phyloP scores from a whole-genome alignment of 2,797 vertebrate genomes.

The Rhinogobio ventralis region DNA sequence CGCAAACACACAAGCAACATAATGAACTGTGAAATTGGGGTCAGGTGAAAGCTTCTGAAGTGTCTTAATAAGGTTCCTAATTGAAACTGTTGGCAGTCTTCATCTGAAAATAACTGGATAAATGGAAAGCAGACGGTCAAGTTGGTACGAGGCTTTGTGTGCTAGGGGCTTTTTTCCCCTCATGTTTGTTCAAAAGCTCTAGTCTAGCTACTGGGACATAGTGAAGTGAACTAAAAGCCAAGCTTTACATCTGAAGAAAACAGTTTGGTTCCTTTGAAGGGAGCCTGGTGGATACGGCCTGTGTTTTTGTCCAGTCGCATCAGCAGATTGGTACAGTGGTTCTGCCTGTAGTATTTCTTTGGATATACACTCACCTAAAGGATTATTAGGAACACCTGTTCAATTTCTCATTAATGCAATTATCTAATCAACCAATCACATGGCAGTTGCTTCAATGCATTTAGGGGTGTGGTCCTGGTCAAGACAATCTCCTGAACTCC shows the following conservation, averaged over 20 bases:
- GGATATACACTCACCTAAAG: too few relatives aligned
- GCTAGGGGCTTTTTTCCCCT: neutral
- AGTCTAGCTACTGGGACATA: neutral
- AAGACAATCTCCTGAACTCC: too few relatives aligned
- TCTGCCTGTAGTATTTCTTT: neutral
- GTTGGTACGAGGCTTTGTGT: neutral
- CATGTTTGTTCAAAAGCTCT: neutral
- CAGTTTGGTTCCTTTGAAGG: neutral
- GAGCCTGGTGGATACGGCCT: neutral
- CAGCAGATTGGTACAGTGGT: neutral
- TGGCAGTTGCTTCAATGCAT: too few relatives aligned
- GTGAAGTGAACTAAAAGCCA: conserved; percentile 20
- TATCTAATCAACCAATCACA: too few relatives aligned
- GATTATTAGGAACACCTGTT: too few relatives aligned
- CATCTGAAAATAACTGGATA: conserved; percentile 7
- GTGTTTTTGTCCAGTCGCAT: neutral
- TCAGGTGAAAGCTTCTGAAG: conserved; percentile 19
- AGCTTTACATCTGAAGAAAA: conserved; percentile 19
- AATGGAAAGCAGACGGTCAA: conserved; percentile 5
- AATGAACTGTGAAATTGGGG: conserved; percentile 14
- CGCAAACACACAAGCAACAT: neutral
- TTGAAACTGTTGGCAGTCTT: conserved; percentile 9
- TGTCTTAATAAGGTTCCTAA: neutral
- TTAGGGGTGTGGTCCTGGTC: too few relatives aligned
- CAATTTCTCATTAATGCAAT: too few relatives aligned